These are phyloP conservation scores for Muscicapa comitata DNA, from an alignment of 2,797 vertebrate species.

Conservation along the genomic window DNA sequence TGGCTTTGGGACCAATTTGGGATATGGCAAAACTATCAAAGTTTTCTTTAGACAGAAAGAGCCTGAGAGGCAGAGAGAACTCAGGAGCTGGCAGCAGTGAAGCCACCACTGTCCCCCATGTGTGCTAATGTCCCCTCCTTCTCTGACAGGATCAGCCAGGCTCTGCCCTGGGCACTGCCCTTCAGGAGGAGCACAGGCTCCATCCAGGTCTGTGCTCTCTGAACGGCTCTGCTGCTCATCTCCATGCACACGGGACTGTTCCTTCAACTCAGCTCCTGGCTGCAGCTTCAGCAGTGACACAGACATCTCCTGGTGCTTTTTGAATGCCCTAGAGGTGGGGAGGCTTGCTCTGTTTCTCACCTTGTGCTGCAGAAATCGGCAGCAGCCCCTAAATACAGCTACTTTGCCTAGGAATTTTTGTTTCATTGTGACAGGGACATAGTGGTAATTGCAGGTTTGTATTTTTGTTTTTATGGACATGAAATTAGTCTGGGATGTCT, in stretches of 20 bases:
- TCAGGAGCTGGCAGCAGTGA: background rate
- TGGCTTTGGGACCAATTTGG: fast-evolving
- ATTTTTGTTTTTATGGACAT: background rate
- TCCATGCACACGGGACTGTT: fast-evolving
- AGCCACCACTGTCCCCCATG: fast-evolving
- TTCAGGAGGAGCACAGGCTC: background rate
- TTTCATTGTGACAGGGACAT: background rate
- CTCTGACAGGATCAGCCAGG: background rate
- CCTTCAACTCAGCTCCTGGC: background rate
- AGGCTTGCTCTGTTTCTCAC: background rate
- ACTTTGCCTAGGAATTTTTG: background rate
- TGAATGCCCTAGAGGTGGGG: background rate
- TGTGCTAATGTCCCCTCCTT: background rate
- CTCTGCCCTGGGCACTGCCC: background rate
- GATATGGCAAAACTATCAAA: background rate
- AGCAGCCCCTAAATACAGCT: background rate
- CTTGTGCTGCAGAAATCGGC: background rate
- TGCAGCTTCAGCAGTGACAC: background rate
- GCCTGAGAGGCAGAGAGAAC: background rate
- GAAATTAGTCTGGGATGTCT: background rate
- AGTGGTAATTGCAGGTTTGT: background rate
- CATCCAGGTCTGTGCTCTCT: background rate
- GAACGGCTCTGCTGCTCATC: background rate
- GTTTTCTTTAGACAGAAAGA: background rate
- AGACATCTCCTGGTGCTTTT: background rate